Percentiles rank a stretch among this genome's conserved stretches.
Conservation (phyloP, 2,888 invertebrate species). For the Trachelus iudaicus region DNA sequence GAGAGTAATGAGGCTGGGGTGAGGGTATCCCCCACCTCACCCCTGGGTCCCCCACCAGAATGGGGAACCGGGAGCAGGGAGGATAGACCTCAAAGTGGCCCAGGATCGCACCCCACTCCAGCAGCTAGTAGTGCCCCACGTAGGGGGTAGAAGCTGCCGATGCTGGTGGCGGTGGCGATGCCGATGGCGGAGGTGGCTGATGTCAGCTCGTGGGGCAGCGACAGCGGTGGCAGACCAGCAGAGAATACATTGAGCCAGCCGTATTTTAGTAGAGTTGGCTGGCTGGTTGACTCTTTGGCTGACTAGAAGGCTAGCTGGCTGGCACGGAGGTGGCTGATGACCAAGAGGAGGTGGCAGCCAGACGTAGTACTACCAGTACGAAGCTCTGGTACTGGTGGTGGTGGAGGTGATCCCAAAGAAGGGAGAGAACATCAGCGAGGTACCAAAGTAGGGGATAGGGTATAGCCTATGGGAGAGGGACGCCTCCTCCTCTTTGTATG, state of each 20-base stretch:
- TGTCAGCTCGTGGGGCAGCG: neutral
- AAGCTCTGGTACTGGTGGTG: neutral
- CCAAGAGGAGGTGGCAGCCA: neutral
- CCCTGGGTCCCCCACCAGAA: slow-evolving; percentile 1
- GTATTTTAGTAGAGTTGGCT: neutral
- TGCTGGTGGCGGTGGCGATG: slow-evolving; percentile 18
- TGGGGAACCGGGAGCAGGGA: slow-evolving; percentile 18
- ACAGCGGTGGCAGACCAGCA: neutral
- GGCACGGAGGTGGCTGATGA: neutral
- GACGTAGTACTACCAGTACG: neutral
- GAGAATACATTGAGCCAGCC: neutral
- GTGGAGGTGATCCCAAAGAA: slow-evolving; percentile 17
- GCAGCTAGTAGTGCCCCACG: slow-evolving; percentile 45
- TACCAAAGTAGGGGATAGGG: slow-evolving; percentile 24
- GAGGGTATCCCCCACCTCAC: slow-evolving; percentile 12
- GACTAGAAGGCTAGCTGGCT: neutral
- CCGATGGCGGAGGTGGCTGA: neutral
- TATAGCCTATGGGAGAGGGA: neutral
- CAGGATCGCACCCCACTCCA: slow-evolving; percentile 57
- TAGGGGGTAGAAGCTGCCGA: slow-evolving; percentile 45
- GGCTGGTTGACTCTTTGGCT: neutral
- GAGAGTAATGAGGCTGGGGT: slow-evolving; percentile 16
- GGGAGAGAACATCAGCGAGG: slow-evolving; percentile 37
- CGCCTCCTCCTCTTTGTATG: neutral
- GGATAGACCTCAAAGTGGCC: slow-evolving; percentile 40